Conservation (phyloP, 2,888 invertebrate species). For the Mantis religiosa region DNA sequence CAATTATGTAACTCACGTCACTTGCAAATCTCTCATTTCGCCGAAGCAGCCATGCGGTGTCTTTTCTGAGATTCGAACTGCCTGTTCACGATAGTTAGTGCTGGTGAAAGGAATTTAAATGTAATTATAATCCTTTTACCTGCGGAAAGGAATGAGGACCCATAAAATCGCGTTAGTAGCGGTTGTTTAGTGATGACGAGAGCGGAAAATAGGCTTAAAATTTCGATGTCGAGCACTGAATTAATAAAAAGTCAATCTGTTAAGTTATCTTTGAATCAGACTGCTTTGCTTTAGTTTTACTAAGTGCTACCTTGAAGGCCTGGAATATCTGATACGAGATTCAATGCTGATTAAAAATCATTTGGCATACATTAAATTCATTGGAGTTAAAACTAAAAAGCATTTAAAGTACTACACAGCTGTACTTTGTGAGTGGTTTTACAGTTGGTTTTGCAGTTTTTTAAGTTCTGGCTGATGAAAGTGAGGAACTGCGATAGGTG, state of each 20-base stretch:
- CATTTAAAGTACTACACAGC: no score
- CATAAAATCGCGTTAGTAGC: neutral
- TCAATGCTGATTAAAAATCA: no score
- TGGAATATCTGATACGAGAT: no score
- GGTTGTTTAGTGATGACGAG: neutral
- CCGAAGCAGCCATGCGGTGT: neutral
- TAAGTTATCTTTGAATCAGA: neutral
- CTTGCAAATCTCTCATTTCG: no score
- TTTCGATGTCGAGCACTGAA: neutral
- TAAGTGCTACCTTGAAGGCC: no score
- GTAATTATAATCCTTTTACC: neutral
- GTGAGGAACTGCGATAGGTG: no score
- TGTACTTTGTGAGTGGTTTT: no score
- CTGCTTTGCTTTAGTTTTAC: neutral
- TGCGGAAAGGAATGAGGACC: neutral
- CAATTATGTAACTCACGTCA: no score
- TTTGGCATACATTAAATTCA: no score
- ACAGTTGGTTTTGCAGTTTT: no score
- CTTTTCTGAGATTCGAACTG: neutral
- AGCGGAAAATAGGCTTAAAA: neutral
- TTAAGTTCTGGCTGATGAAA: no score
- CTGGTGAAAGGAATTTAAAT: neutral
- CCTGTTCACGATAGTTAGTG: neutral
- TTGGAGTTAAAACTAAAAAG: no score
- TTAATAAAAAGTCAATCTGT: neutral